These are phyloP conservation scores for Hassar affinis DNA, from an alignment of 2,113 vertebrate species.

Conservation along the genomic window DNA sequence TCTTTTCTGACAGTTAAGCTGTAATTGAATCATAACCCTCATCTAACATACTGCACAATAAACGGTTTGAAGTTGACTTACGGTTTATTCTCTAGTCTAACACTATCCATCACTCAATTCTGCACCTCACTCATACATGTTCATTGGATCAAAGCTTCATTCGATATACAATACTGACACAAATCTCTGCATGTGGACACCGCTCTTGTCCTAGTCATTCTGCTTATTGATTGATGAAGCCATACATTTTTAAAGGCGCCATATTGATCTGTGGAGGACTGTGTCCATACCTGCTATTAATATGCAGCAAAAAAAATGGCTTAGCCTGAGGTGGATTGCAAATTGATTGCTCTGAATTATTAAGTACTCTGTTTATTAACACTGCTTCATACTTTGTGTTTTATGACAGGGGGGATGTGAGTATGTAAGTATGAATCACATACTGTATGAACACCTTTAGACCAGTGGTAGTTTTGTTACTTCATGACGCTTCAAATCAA, in stretches of 20 bases:
- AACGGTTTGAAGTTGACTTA: not conserved
- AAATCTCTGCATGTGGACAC: conserved; percentile 21
- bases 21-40: not conserved
- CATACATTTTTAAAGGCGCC: conserved; percentile 52
- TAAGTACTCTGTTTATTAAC: not conserved
- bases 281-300: conserved; percentile 44
- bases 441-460: not conserved
- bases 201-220: conserved; percentile 36
- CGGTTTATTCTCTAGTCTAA: not conserved
- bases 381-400: not conserved
- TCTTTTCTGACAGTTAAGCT: not conserved
- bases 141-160: conserved; percentile 19
- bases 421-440: conserved; percentile 3
- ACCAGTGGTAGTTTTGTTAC: not conserved
- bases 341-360: conserved; percentile 29
- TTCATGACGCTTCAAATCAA: not conserved
- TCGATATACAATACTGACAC: conserved; percentile 14
- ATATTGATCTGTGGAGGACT: conserved; percentile 50
- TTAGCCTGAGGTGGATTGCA: conserved; percentile 21
- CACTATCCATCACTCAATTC: not conserved
- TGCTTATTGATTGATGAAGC: conserved; percentile 43
- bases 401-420: not conserved
- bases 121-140: conserved; percentile 17
- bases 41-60: not conserved
- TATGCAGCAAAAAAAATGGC: conserved; percentile 4